Evolutionary conservation across 2,888 invertebrate species (phyloP).

Genomic region (Sinhomidia bicolor): DNA sequence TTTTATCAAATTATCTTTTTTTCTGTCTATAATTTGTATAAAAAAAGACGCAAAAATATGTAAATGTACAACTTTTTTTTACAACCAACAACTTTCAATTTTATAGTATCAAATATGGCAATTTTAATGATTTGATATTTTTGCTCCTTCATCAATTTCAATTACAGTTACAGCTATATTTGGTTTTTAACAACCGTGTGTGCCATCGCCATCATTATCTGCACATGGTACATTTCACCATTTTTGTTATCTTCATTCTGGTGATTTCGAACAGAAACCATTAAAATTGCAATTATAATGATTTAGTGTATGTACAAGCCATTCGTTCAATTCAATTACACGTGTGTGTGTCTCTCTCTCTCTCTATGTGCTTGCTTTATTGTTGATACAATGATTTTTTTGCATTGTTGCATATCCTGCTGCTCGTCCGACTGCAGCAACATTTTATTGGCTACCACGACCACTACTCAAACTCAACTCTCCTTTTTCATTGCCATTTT

Average conservation of each 20-base stretch:
- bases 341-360: too few species aligned
- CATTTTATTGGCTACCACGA: background rate
- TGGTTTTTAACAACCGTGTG: constrained; percentile 9
- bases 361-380: too few species aligned
- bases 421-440: background rate
- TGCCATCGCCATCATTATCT: background rate
- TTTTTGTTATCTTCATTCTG: background rate
- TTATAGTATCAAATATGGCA: constrained; percentile 5
- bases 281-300: constrained; percentile 1
- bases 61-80: background rate
- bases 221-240: background rate
- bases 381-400: background rate
- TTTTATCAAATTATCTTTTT: background rate
- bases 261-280: background rate
- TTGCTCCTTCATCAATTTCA: constrained; percentile 14
- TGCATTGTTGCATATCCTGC: constrained; percentile 27
- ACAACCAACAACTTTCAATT: constrained; percentile 22
- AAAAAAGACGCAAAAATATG: background rate
- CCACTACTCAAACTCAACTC: background rate
- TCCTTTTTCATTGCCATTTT: constrained; percentile 41
- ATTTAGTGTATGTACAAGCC: background rate
- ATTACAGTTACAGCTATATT: constrained; percentile 3
- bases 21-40: background rate
- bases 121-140: background rate
- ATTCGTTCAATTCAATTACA: background rate